These are phyloP conservation scores for Lagopus muta DNA, from an alignment of 2,113 vertebrate species.

Conservation along the genomic window DNA sequence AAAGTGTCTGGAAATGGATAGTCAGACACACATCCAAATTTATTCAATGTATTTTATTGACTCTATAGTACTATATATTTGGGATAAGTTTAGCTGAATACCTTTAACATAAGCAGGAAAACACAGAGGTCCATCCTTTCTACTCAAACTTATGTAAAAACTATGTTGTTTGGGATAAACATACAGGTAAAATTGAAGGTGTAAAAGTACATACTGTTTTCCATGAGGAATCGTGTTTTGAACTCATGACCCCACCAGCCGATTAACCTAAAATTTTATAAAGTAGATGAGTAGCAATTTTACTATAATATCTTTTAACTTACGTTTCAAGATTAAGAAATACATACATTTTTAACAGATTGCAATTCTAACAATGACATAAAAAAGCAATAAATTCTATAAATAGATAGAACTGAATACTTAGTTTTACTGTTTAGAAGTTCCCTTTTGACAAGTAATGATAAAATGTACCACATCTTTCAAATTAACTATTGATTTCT, in stretches of 20 bases:
- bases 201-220: conserved; percentile 83
- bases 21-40: background rate
- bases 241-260: conserved; percentile 96
- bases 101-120: background rate
- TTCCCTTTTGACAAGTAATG: background rate
- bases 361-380: background rate
- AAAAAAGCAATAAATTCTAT: background rate
- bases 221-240: conserved; percentile 91
- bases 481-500: conserved; percentile 44
- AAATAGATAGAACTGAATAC: background rate
- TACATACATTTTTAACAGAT: background rate
- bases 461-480: conserved; percentile 22
- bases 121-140: background rate
- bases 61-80: background rate
- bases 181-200: background rate
- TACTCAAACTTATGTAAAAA: background rate
- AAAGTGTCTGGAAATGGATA: background rate
- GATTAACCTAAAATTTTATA: conserved; percentile 76
- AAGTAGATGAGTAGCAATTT: background rate
- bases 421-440: background rate
- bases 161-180: background rate
- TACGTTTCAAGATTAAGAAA: background rate
- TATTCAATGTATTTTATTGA: background rate
- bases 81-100: background rate
- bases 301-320: background rate